Base-by-base conservation (phyloP, 23 tunicate genomes). In the Ciona savignyi region DNA sequence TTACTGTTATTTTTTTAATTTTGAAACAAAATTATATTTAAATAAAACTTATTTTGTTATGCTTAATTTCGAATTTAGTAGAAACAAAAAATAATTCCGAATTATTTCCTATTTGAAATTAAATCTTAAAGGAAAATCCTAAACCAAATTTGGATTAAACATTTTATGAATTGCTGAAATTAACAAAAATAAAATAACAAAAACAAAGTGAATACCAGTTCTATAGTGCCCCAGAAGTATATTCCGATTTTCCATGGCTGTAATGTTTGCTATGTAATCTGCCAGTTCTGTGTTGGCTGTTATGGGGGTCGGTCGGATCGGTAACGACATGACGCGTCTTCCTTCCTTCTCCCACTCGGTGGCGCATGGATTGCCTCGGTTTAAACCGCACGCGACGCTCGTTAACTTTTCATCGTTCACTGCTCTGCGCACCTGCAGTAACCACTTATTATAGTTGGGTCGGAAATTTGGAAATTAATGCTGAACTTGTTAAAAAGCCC, bases 331-430 rank as follows among this genome's bases (percentile, higher is more conserved):
- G 28, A 66, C 19, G 4, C 83, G 65, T 20, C 68, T 31, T 34
- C 90, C 90, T 66, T 85, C 90, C n/a, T 60, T 85, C 27, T 81
- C 62, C 90, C 90, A 85, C 22, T 78, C 83, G 32, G 33, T 51
- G 19, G 70, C 78, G 23, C 29, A 71, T 32, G 83, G 31, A 51
- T 20, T 27, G 9, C 73, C 83, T 42, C 56, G 11, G n/a, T 84
- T 33, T 32, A 72, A 31, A 2, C 51, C 74, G 25, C 23, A 31
- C 3, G 83, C 78, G 28, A 85, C 35, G 0, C 60, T 71, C 48
- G 83, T 29, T 21, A 85, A 51, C 23, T 64, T 78, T 30, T 85
- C 90, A 64, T 85, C 90, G 30, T 85, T 85, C 1, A 72, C 90
- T 24, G 90, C 90, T n/a, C 90, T 68, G 3, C 90, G 83, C 29